Conservation (phyloP, 2,797 vertebrate genomes). For the Acanthiza pusilla region DNA sequence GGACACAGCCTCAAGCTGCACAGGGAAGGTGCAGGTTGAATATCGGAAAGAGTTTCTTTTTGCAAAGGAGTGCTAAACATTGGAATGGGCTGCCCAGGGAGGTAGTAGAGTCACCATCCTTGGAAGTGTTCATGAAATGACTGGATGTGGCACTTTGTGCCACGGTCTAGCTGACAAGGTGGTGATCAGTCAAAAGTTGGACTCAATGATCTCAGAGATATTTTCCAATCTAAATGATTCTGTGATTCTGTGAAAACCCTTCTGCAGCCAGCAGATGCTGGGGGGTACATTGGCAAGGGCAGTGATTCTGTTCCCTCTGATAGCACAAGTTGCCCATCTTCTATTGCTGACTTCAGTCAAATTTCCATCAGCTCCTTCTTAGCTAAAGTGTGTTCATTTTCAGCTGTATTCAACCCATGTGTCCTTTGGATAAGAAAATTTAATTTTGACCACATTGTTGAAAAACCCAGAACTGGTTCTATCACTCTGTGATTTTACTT, state of each 20-base stretch:
- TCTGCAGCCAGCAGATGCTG: not conserved
- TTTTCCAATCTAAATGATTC: not conserved
- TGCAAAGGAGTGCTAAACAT: not conserved
- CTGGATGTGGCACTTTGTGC: not conserved
- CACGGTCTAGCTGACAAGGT: accelerated
- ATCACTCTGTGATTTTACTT: not conserved
- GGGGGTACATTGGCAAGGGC: not conserved
- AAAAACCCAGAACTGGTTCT: not conserved
- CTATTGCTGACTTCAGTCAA: not conserved
- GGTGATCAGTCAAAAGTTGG: not conserved
- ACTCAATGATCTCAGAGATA: not conserved
- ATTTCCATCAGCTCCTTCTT: not conserved
- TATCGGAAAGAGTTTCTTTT: not conserved
- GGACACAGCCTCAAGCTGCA: not conserved
- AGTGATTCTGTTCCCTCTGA: not conserved
- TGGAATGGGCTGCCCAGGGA: not conserved
- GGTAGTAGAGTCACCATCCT: no score
- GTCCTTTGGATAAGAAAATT: not conserved
- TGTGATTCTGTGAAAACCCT: not conserved
- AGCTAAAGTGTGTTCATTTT: not conserved
- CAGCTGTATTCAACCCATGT: not conserved
- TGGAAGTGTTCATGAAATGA: not conserved
- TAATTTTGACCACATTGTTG: not conserved
- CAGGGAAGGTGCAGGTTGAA: not conserved
- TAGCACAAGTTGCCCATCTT: not conserved